Evolutionary conservation across 2,888 invertebrate species (phyloP).

Genomic region (Branchellion lobata): DNA sequence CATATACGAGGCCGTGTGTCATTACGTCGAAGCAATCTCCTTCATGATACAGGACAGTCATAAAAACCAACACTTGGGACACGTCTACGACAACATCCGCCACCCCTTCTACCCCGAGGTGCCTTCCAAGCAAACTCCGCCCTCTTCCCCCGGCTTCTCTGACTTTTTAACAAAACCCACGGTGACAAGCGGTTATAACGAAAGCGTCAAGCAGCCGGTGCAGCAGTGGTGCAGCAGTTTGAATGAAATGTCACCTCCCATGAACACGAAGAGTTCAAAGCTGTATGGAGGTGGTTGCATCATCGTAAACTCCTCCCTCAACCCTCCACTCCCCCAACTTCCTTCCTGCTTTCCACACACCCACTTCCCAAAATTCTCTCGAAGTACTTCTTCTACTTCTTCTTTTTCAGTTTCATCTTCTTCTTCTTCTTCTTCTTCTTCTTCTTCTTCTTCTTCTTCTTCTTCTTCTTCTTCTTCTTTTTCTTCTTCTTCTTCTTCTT

Average conservation of each 20-base stretch:
- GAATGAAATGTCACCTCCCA: neutral
- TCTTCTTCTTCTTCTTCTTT: no score
- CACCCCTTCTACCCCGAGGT: slow-evolving; percentile 67
- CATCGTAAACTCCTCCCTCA: neutral
- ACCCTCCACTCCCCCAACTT: neutral
- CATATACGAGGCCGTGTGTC: slow-evolving; percentile 86
- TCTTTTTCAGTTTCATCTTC: no score
- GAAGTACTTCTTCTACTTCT: no score
- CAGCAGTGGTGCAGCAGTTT: no score
- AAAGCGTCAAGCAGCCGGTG: no score
- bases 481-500: no score
- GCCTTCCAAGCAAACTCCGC: neutral
- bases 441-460: no score
- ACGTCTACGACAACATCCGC: slow-evolving; percentile 77
- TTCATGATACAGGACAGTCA: slow-evolving; percentile 78
- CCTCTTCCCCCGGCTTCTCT: no score
- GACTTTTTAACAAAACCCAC: neutral
- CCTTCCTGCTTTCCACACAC: no score
- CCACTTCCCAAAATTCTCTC: no score
- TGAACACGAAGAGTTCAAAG: neutral
- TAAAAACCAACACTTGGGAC: slow-evolving; percentile 67
- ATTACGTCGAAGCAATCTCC: slow-evolving; percentile 66
- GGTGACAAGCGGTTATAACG: no score
- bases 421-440: no score
- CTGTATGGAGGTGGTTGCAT: slow-evolving; percentile 2